Evolutionary conservation across 2,888 invertebrate genomes (phyloP).

Genomic region (Drosophila quasianomalipes): DNA sequence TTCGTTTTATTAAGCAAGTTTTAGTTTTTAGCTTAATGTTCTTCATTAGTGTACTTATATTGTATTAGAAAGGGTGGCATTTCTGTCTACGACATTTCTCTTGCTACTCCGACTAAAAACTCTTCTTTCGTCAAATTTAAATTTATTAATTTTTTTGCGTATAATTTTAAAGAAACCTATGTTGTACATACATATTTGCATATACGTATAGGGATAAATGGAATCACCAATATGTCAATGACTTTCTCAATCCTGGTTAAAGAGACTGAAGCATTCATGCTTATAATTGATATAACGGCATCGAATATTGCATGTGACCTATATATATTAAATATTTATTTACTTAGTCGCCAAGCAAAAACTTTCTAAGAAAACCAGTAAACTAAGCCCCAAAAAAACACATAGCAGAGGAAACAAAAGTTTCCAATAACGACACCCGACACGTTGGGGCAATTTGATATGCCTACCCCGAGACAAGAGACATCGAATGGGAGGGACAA

Average conservation of each 20-base stretch:
- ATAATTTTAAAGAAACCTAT: background rate
- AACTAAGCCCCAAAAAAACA: background rate
- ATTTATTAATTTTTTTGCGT: background rate
- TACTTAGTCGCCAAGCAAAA: constrained; percentile 12
- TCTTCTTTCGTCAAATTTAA: background rate
- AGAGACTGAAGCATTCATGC: background rate
- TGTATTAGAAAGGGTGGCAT: too few relatives aligned
- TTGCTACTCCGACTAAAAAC: background rate
- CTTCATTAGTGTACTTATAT: background rate
- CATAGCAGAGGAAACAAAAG: background rate
- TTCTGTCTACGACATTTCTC: too few relatives aligned
- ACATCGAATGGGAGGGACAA: background rate
- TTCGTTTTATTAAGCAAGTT: too few relatives aligned
- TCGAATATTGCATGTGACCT: constrained; percentile 16
- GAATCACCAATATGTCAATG: background rate
- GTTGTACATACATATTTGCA: background rate
- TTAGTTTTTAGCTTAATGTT: background rate
- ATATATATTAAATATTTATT: constrained; percentile 9
- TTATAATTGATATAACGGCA: background rate
- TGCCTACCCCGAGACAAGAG: background rate
- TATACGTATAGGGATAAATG: background rate
- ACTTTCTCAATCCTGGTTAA: background rate
- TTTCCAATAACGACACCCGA: constrained; percentile 11
- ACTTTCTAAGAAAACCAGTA: constrained; percentile 3
- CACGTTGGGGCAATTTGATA: constrained; percentile 6